Conservation (phyloP, 1,140 invertebrate species). For the Megalonaias nervosa region DNA sequence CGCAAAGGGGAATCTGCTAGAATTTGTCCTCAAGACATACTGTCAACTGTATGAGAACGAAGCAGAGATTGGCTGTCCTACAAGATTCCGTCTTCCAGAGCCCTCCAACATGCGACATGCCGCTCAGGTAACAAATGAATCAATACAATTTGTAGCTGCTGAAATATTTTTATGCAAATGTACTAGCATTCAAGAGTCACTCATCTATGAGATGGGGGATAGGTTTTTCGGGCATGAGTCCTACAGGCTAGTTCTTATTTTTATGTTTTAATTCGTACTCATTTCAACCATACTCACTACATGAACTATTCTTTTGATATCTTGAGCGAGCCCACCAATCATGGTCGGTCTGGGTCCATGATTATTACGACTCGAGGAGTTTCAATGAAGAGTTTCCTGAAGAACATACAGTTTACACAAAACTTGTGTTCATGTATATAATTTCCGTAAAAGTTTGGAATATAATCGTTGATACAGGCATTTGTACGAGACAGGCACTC, state of each 20-base stretch:
- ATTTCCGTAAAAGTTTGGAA: no score
- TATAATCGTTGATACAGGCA: no score
- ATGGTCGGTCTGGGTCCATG: no score
- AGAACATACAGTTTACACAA: no score
- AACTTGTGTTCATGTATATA: no score
- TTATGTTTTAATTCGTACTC: no score
- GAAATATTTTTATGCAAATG: neutral
- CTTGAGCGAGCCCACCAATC: no score
- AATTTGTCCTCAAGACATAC: constrained; percentile 60
- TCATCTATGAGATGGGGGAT: neutral
- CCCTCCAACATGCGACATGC: constrained; percentile 67
- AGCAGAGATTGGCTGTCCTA: constrained; percentile 57
- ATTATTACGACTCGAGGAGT: no score
- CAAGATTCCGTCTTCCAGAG: constrained; percentile 62
- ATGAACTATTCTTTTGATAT: no score
- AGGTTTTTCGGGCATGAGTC: neutral
- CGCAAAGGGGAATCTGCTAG: constrained; percentile 54
- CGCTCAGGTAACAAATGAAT: constrained; percentile 48
- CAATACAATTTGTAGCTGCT: neutral
- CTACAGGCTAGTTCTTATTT: neutral
- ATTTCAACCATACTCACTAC: no score
- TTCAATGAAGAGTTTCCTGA: no score
- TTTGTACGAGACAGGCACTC: no score
- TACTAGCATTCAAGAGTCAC: neutral
- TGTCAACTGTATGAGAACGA: constrained; percentile 59